These are phyloP conservation scores for Amazona vittata DNA, from an alignment of 2,113 vertebrate species.

Conservation along the genomic window DNA sequence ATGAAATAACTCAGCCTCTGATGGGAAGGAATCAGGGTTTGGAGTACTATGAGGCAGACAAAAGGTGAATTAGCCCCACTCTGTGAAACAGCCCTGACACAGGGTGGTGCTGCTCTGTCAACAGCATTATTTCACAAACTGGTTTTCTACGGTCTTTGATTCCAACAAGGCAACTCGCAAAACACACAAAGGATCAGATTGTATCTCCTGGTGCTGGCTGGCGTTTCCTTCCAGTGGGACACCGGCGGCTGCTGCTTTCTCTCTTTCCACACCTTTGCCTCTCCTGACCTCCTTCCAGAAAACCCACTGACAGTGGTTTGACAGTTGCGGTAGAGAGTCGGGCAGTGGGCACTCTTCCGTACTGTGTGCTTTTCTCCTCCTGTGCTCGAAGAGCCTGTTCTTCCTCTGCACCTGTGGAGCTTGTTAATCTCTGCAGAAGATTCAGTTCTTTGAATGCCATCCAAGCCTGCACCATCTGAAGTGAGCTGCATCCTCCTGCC, in stretches of 20 bases:
- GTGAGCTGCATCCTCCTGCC: conserved; percentile 18
- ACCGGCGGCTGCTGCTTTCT: conserved; percentile 21
- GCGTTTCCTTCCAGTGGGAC: conserved; percentile 3
- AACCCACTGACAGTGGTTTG: conserved; percentile 58
- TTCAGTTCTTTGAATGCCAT: conserved; percentile 41
- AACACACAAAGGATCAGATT: conserved; percentile 36
- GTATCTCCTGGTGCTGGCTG: neutral
- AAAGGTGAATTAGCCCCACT: conserved; percentile 60
- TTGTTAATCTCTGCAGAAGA: conserved; percentile 61
- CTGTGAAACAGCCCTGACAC: conserved; percentile 36
- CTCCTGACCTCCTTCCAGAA: conserved; percentile 48
- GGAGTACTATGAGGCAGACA: conserved; percentile 16
- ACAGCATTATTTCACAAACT: conserved; percentile 48
- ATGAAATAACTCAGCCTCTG: neutral
- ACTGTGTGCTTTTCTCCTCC: conserved; percentile 53
- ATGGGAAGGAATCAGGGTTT: neutral
- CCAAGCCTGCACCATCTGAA: conserved; percentile 52
- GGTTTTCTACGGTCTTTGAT: conserved; percentile 55
- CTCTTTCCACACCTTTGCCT: conserved; percentile 47
- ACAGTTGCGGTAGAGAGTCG: conserved; percentile 2
- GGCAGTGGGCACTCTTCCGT: conserved; percentile 50
- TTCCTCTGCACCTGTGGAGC: conserved; percentile 65
- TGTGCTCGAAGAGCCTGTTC: conserved; percentile 49
- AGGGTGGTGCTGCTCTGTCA: conserved; percentile 42
- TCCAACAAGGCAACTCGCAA: conserved; percentile 36